A percentile compares a stretch with the other conserved stretches of the same genome.
These are phyloP conservation scores for Phymorhynchus buccinoides DNA, from an alignment of 1,140 invertebrate genomes.

Conservation along the genomic window DNA sequence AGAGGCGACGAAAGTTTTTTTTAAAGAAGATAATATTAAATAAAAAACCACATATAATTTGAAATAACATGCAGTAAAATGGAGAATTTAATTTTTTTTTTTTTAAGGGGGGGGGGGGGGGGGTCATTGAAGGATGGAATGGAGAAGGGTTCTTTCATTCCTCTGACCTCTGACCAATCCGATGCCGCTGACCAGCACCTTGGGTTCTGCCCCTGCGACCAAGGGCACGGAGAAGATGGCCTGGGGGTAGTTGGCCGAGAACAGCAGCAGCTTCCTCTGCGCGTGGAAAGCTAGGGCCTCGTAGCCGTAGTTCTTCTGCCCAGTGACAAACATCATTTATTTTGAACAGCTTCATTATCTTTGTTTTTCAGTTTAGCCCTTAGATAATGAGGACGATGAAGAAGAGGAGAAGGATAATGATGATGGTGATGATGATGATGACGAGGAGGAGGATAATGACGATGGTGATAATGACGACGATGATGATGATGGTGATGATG, in stretches of 20 bases:
- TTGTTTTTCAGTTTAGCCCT: background rate
- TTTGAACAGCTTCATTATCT: background rate
- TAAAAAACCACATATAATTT: no score
- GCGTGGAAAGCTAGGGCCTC: constrained; percentile 58
- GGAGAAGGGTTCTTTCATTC: no score
- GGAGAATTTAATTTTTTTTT: no score
- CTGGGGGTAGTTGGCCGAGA: constrained; percentile 57
- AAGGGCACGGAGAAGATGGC: constrained; percentile 56
- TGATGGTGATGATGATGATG: background rate
- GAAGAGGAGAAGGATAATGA: no score
- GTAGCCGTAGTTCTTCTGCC: constrained; percentile 48
- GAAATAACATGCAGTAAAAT: no score
- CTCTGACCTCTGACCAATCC: constrained; percentile 57
- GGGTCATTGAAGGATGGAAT: no score
- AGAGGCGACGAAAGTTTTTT: no score
- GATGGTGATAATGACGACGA: constrained; percentile 2
- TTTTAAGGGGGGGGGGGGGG: no score
- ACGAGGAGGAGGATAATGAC: background rate
- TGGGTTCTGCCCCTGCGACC: constrained; percentile 49
- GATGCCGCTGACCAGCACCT: constrained; percentile 54
- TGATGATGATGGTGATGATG: constrained; percentile 3
- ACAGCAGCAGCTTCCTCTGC: constrained; percentile 53
- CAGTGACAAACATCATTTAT: no score
- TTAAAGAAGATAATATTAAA: no score
- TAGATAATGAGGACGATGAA: background rate